Base-by-base conservation (phyloP, 2,888 invertebrate genomes). In the Dolichomitus sp. region DNA sequence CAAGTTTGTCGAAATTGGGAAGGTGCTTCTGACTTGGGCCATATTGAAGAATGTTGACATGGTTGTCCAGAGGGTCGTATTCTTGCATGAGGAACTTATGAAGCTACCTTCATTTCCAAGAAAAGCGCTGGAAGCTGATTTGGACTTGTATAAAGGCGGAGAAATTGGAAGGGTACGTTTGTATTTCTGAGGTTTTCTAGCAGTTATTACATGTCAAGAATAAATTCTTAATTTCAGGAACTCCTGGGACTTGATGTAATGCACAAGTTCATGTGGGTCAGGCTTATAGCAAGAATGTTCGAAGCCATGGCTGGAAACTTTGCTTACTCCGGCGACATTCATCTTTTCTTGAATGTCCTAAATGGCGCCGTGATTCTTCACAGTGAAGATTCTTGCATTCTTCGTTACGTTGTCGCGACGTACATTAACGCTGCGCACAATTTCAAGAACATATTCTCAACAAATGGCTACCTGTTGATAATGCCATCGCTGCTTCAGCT, bases 231-330 rank as follows among this genome's bases (percentile, higher is more conserved):
- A 12, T 65, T 73, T 52, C 70, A 97, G 96, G 98, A 98, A 89
- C 94, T 99, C 45, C 95, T 98, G 65, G 98, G 99, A 0, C 94
- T 99, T 86, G 99, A 99, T 93, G 98, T 99, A 0, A 95, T 99
- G 84, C 99, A 99, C 94, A 99, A 99, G 94, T 99, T 99, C 91
- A 98, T 99, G 96, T 99, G 99, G 99, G 98, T 99, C 2, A 97
- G 99, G 85, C 94, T 99, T 45, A 98, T 99, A 90, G 97, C 98
- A 0, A 96, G 98, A 65, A 98, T 99, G 98, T 99, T 99, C 92
- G 98, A 98, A 94, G 98, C 98, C 0, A 99, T 99, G 99, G 98
- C 98, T 1, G 98, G 98, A 2, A 99, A 99, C 91, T 99, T 99
- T 91, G 99, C 99, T 0, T 98, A 99, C 89, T 98, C 98, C 0